A percentile compares a stretch with the other conserved stretches of the same genome.
Conservation (phyloP, 2,113 vertebrate species). For the Felis catus region DNA sequence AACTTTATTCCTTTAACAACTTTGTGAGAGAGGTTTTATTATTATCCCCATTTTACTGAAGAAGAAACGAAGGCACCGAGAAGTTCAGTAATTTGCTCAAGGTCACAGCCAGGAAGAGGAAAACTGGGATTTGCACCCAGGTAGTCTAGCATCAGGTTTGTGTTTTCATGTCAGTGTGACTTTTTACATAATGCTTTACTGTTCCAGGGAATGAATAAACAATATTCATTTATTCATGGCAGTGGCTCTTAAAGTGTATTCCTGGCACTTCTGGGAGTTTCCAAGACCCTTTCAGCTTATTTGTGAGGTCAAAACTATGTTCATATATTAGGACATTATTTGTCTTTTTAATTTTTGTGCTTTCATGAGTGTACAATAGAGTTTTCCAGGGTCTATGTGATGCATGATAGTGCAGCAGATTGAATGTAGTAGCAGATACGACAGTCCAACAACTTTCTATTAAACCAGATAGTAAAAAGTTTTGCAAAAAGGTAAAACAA, state of each 20-base stretch:
- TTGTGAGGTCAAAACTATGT: constrained; percentile 32
- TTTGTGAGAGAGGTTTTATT: constrained; percentile 19
- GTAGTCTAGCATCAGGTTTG: background rate
- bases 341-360: constrained; percentile 34
- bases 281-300: background rate
- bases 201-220: constrained; percentile 9
- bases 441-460: background rate
- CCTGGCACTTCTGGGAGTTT: background rate
- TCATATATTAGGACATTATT: constrained; percentile 16
- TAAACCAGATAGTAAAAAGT: constrained; percentile 21
- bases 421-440: background rate
- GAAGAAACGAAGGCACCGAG: background rate
- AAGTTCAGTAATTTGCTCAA: constrained; percentile 12
- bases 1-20: constrained; percentile 29
- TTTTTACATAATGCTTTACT: constrained; percentile 35
- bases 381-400: background rate
- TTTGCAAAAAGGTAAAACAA: constrained; percentile 12
- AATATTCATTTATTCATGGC: background rate
- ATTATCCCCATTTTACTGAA: background rate
- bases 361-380: background rate
- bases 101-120: background rate
- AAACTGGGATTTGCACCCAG: constrained; percentile 1
- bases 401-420: background rate
- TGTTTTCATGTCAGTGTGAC: background rate
- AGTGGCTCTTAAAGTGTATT: constrained; percentile 25